Evolutionary conservation across 2,797 vertebrate genomes (phyloP).

Genomic region (Knipowitschia caucasica): DNA sequence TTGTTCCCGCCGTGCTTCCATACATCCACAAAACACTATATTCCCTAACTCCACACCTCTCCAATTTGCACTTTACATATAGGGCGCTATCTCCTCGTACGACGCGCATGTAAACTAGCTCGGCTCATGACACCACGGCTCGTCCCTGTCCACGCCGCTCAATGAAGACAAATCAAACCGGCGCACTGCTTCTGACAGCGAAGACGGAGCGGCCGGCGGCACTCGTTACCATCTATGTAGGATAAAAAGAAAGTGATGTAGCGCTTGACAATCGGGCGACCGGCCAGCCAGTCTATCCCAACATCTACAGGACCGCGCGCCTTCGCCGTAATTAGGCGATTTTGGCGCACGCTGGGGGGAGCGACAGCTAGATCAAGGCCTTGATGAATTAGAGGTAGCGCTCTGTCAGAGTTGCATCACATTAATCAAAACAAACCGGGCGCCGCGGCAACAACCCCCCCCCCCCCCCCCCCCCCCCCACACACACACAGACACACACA

Average conservation of each 20-base stretch:
- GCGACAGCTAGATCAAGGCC: constrained; percentile 68
- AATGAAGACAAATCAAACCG: constrained; percentile 17
- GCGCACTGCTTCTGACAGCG: constrained; percentile 34
- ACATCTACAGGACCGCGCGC: constrained; percentile 21
- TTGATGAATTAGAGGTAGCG: constrained; percentile 80
- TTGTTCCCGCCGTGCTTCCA: not conserved
- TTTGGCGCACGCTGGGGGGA: constrained; percentile 64
- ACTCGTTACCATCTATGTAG: constrained; percentile 59
- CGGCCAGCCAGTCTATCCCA: no score
- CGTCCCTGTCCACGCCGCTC: not conserved
- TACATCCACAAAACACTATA: constrained; percentile 6
- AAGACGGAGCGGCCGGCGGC: constrained; percentile 44
- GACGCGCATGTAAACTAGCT: not conserved
- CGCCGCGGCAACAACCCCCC: constrained; percentile 31
- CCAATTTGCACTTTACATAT: constrained; percentile 8
- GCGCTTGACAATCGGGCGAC: constrained; percentile 53
- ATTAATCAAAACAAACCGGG: constrained; percentile 80
- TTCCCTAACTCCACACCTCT: not conserved
- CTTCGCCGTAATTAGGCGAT: constrained; percentile 79
- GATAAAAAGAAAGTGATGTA: constrained; percentile 50
- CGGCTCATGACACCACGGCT: not conserved
- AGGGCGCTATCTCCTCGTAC: not conserved
- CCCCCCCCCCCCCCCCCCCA: no score
- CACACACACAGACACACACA: no score
- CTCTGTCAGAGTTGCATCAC: constrained; percentile 75